Conservation (phyloP, 2,797 vertebrate genomes). For the Sitta carolinensis region DNA sequence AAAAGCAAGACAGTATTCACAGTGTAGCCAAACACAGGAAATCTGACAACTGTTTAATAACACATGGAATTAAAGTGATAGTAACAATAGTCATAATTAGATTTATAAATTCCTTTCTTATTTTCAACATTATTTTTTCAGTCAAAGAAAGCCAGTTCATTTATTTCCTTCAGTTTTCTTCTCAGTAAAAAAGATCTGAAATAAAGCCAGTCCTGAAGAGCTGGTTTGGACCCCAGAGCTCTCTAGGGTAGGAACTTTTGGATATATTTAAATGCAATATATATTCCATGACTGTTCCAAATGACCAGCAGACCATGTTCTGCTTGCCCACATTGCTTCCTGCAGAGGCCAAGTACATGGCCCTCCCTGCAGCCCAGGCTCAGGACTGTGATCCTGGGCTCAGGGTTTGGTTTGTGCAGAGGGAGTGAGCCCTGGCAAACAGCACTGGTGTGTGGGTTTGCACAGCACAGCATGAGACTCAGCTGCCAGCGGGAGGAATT, state of each 20-base stretch:
- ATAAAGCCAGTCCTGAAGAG: not conserved
- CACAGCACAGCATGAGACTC: not conserved
- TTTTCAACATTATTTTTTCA: not conserved
- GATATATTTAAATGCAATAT: not conserved
- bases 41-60: not conserved
- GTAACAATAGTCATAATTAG: not conserved
- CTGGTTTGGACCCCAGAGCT: not conserved
- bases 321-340: not conserved
- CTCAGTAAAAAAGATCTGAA: not conserved
- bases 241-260: not conserved
- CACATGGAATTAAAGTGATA: not conserved
- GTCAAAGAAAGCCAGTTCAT: not conserved
- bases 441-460: not conserved
- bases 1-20: not conserved
- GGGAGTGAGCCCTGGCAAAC: fast-evolving
- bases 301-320: not conserved
- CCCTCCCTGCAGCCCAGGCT: not conserved
- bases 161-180: not conserved
- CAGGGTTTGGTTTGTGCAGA: not conserved
- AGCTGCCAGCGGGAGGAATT: not conserved
- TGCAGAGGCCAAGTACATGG: not conserved
- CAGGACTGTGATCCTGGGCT: not conserved
- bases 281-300: not conserved
- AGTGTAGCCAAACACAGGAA: not conserved
- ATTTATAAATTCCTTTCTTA: not conserved